Conservation (phyloP, 2,888 invertebrate genomes). For the Eudemis profundana region DNA sequence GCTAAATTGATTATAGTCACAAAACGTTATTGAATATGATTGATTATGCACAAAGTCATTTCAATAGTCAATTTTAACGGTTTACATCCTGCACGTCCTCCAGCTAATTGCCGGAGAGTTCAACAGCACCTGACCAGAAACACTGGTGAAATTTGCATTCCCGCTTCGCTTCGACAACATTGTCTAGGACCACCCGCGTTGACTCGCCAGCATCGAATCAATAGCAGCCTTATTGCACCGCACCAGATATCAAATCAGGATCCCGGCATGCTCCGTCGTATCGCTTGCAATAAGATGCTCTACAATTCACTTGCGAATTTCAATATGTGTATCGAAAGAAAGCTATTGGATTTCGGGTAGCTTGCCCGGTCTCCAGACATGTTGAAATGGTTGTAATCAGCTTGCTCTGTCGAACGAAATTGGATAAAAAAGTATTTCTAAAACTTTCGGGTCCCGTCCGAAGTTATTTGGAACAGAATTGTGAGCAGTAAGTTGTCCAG, state of each 20-base stretch:
- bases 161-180: conserved; percentile 74
- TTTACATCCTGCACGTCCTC: conserved; percentile 54
- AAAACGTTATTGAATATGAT: conserved; percentile 34
- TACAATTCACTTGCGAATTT: conserved; percentile 73
- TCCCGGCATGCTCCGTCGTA: conserved; percentile 56
- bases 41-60: conserved; percentile 49
- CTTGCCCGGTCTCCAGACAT: conserved; percentile 32
- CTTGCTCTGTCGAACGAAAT: conserved; percentile 26
- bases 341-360: conserved; percentile 57
- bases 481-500: conserved; percentile 59
- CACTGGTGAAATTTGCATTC: conserved; percentile 82
- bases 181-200: conserved; percentile 83
- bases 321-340: conserved; percentile 64
- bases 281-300: conserved; percentile 70
- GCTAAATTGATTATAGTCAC: conserved; percentile 22
- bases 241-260: conserved; percentile 68
- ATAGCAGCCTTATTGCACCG: conserved; percentile 76
- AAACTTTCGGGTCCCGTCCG: conserved; percentile 4
- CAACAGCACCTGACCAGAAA: conserved; percentile 68
- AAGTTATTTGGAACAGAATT: conserved; percentile 30
- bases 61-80: conserved; percentile 57
- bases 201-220: conserved; percentile 63
- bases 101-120: conserved; percentile 64
- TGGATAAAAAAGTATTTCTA: conserved; percentile 25
- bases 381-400: conserved; percentile 41